phyloP scores from a whole-genome alignment of 2,888 invertebrate genomes.

The Chouioia cunea region DNA sequence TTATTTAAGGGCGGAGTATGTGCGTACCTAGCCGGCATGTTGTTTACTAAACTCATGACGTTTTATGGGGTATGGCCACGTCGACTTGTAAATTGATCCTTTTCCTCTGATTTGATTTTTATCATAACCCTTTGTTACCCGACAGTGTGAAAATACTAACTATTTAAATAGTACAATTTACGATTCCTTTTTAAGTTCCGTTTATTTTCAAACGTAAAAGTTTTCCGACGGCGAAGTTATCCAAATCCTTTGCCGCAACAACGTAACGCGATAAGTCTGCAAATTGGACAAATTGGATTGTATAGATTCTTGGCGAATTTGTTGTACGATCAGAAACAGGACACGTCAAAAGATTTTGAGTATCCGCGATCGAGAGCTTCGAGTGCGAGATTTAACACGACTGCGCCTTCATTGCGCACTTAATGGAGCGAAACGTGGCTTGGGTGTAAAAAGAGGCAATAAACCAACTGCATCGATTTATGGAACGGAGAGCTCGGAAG shows the following conservation, averaged over 20 bases:
- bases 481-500: conserved; percentile 47
- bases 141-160: no score
- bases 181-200: no score
- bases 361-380: conserved; percentile 37
- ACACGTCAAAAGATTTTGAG: conserved; percentile 40
- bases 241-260: no score
- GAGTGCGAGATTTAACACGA: conserved; percentile 46
- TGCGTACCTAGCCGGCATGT: conserved; percentile 1
- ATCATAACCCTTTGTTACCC: no score
- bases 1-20: conserved; percentile 41
- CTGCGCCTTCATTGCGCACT: conserved; percentile 45
- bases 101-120: background rate
- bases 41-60: conserved; percentile 34
- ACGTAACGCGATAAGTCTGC: no score
- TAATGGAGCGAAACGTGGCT: conserved; percentile 46
- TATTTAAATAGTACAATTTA: no score
- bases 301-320: no score
- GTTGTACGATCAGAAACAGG: background rate
- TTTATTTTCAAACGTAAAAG: no score
- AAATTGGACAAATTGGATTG: no score
- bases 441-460: conserved; percentile 46
- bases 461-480: conserved; percentile 51
- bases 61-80: conserved; percentile 22
- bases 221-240: no score
- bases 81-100: conserved; percentile 27